Base-by-base conservation (phyloP, 2,797 vertebrate species). In the Platyrinchus mystaceus region DNA sequence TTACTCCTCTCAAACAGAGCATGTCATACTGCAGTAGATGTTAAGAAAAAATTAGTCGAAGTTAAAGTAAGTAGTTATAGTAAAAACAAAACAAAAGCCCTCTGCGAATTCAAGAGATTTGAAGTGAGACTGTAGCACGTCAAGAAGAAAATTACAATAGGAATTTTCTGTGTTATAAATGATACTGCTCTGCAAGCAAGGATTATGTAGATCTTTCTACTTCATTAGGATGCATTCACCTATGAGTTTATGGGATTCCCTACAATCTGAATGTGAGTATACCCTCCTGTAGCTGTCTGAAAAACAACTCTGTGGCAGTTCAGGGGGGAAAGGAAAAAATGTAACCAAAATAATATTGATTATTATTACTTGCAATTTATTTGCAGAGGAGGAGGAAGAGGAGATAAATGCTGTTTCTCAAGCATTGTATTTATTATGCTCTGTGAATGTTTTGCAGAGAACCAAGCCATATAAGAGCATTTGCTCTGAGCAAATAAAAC, bases 1-100 rank as follows among this genome's bases (percentile, higher is more conserved):
- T 88, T 95, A 95, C 41, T 73, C 14, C 30, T 79, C 66, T 93
- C 76, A 85, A 94, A 77, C 84, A 88, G 85, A 93, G 83, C 74
- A 82, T 88, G 67, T 68, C 67, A 47, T 79, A 39, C 30, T 88
- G 47, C 12, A 91, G 59, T 79, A 91, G 91, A 90, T 21, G 26
- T 63, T 89, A 81, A 56, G 28, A 58, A 46, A 90, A 87, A 85
- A 78, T 30, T 47, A 80, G 39, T 41, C 62, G 22, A 80, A 89
- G 82, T 88, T 84, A 78, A 86, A 93, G 75, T 49, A 47, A 64
- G 24, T 60, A 43, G 18, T 67, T 90, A 36, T 6, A 10, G 44
- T 79, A 46, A 88, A 90, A 91, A 71, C 24, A 87, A 90, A 92
- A 52, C 34, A 71, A 71, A 83, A 78, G 2, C n/a, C 36, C 16